These are phyloP conservation scores for Caenorhabditis latens DNA, from an alignment of 1,140 invertebrate genomes.

Conservation along the genomic window DNA sequence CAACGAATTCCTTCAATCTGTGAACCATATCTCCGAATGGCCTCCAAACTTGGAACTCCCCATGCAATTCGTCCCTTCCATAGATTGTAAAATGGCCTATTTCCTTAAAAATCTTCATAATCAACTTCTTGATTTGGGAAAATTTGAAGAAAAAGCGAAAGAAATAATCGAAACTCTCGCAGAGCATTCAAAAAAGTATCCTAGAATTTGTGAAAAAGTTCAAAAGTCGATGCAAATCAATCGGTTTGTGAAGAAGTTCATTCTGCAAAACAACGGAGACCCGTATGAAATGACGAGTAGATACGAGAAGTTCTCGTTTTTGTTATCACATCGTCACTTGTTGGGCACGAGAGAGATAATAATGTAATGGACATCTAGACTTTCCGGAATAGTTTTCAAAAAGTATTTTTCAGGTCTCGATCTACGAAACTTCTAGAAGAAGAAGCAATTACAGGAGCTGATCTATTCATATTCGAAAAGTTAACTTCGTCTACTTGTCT, in stretches of 20 bases:
- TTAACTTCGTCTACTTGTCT: neutral
- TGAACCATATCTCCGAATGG: neutral
- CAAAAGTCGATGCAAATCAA: neutral
- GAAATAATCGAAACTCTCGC: neutral
- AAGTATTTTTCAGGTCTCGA: neutral
- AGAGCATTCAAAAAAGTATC: neutral
- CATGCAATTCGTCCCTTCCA: neutral
- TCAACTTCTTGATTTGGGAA: neutral
- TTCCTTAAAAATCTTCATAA: neutral
- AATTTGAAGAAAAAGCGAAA: neutral
- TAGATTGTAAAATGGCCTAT: neutral
- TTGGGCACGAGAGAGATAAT: neutral
- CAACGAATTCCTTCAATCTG: neutral
- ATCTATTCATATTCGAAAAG: neutral
- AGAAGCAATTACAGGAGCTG: neutral
- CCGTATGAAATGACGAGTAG: slow-evolving; percentile 22
- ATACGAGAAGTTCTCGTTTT: slow-evolving; percentile 14
- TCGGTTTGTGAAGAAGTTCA: neutral
- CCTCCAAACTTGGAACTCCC: neutral
- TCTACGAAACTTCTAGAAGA: neutral
- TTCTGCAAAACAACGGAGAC: neutral
- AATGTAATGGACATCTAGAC: neutral
- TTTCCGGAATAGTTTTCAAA: no score
- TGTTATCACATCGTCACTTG: neutral
- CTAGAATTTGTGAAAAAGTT: neutral